A percentile compares a stretch with the other conserved stretches of the same genome.
phyloP scores from a whole-genome alignment of 2,113 vertebrate species.

The Anoplopoma fimbria region DNA sequence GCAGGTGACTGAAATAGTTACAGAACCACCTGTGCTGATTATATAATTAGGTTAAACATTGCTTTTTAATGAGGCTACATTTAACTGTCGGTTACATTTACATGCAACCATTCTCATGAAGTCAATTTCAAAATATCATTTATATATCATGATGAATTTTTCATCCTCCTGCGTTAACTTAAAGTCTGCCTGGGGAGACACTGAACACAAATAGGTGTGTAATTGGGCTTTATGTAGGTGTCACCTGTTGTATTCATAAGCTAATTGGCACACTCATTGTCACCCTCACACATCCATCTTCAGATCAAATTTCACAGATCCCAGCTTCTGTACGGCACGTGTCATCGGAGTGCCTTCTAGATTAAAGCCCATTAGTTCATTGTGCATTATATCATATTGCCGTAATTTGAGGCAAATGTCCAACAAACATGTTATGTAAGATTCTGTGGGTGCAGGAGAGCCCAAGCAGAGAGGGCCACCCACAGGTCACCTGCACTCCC shows the following conservation, averaged over 20 bases:
- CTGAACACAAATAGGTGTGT: conserved; percentile 69
- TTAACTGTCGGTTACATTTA: conserved; percentile 3
- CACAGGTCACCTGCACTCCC: conserved; percentile 73
- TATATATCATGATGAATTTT: conserved; percentile 63
- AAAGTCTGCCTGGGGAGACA: conserved; percentile 48
- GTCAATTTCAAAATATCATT: conserved; percentile 20
- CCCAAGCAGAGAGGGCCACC: conserved; percentile 54
- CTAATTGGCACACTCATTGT: conserved; percentile 78
- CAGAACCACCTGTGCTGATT: neutral
- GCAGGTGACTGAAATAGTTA: neutral
- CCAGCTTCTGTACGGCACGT: conserved; percentile 65
- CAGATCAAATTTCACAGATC: conserved; percentile 70
- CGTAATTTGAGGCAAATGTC: conserved; percentile 82
- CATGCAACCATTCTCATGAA: neutral
- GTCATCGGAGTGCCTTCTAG: conserved; percentile 64
- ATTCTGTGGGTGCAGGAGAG: conserved; percentile 46
- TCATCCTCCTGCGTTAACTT: conserved; percentile 55
- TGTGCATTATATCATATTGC: conserved; percentile 75
- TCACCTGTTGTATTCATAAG: conserved; percentile 80
- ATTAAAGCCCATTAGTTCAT: conserved; percentile 58
- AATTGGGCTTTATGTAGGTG: conserved; percentile 77
- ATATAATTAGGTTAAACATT: neutral
- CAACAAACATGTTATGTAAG: conserved; percentile 61
- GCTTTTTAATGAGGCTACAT: neutral
- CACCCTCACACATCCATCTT: conserved; percentile 68